Base-by-base conservation (phyloP, 2,888 invertebrate species). In the Maniola hyperantus region DNA sequence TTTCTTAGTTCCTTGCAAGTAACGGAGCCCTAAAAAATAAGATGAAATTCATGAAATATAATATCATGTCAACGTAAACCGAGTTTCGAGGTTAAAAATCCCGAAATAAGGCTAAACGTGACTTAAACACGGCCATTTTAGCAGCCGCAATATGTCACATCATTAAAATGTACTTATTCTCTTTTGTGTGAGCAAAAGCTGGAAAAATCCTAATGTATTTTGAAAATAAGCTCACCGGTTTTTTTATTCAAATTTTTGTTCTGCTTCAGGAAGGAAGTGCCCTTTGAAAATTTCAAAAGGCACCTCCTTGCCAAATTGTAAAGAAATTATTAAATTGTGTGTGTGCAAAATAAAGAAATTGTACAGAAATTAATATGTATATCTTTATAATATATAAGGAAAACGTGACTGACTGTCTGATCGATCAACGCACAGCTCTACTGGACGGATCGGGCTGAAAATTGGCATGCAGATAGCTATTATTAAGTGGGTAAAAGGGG, bases 141-240 rank as follows among this genome's bases (percentile, higher is more conserved):
- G 15, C 59, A 59, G 33, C 59, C 46, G n/a, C 44, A 46, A 59
- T 46, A 59, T 46, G 59, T 59, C 59, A 46, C 46, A 46, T 59
- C 59, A 59, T 59, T 59, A 46, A 59, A 59, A 59, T 59, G 42
- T 57, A 59, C 59, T 59, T 59, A 59, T 59, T 59, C 59, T 46
- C 44, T 46, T 33, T n/a, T 33, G 6, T 33, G 58, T 55, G n/a
- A 42, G 26, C 33, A 46, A 59, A 46, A 44, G 33, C 59, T n/a
- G 11, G 46, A 15, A 46, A 44, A 59, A 59, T 59, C n/a, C 59
- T 59, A 59, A 59, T 26, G 46, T 26, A 42, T 26, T 46, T 26
- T 59, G 39, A 15, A 33, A 11, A 42, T 11, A 11, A 6, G 8
- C 20, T 11, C 11, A 5, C 6, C n/a, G 15, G 5, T 11, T 39